Percentiles rank a stretch among this genome's conserved stretches.
Conservation (phyloP, 64 coral and sea anemone species). For the Trachythela sp. region DNA sequence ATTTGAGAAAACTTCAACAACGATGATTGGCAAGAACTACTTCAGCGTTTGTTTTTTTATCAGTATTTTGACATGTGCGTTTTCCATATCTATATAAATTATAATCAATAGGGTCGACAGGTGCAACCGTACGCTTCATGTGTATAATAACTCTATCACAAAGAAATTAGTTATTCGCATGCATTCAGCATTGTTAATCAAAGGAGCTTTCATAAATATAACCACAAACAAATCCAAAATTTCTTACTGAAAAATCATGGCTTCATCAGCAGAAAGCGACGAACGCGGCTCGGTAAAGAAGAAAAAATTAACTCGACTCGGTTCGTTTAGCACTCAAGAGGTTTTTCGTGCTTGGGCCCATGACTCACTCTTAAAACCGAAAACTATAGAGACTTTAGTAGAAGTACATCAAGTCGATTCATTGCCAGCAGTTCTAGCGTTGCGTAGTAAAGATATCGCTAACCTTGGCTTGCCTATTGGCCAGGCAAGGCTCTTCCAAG, state of each 20-base stretch:
- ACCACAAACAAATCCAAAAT: not conserved
- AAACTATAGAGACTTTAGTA: conserved; percentile 75
- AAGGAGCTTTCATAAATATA: not conserved
- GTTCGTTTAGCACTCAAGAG: conserved; percentile 79
- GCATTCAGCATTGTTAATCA: not conserved
- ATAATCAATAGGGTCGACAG: not conserved
- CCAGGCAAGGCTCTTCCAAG: conserved; percentile 83
- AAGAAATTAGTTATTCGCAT: not conserved
- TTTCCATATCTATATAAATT: not conserved
- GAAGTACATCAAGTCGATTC: conserved; percentile 80
- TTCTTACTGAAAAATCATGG: not conserved
- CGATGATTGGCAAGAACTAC: too few relatives aligned
- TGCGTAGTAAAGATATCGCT: conserved; percentile 72
- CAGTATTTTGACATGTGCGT: not conserved
- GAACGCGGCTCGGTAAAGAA: not conserved
- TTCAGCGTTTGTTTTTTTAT: not conserved
- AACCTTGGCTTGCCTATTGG: conserved; percentile 71
- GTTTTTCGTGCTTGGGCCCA: conserved; percentile 91
- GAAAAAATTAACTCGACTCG: conserved; percentile 50
- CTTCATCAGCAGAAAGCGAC: conserved; percentile 17
- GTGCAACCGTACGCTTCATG: not conserved
- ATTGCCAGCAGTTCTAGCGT: conserved; percentile 75
- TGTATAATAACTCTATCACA: not conserved
- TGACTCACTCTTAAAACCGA: conserved; percentile 86
- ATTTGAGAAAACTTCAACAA: too few relatives aligned